A percentile compares a stretch with the other conserved stretches of the same genome.
Evolutionary conservation across 2,113 vertebrate genomes (phyloP).

Genomic region (Dasypus novemcinctus): DNA sequence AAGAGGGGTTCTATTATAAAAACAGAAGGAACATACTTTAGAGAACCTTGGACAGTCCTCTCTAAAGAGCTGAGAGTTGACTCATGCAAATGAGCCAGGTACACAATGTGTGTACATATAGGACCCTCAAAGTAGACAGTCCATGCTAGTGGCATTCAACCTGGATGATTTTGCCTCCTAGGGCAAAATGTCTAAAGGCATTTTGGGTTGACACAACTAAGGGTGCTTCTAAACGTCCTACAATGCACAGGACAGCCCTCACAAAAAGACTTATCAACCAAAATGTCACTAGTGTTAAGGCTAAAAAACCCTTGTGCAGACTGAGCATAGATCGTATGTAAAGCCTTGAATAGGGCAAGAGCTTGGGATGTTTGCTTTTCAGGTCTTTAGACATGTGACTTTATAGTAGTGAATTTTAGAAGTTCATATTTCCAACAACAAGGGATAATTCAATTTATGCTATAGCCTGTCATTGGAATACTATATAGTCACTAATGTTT

Average conservation of each 20-base stretch:
- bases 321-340: not conserved
- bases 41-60: not conserved
- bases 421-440: not conserved
- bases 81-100: not conserved
- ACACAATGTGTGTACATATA: not conserved
- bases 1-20: not conserved
- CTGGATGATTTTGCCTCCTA: not conserved
- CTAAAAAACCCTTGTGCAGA: not conserved
- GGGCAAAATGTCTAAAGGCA: not conserved
- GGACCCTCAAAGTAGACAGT: not conserved
- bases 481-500: not conserved
- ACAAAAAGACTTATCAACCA: not conserved
- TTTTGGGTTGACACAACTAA: not conserved
- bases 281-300: not conserved
- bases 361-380: not conserved
- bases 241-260: not conserved
- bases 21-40: not conserved
- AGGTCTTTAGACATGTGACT: not conserved
- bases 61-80: not conserved
- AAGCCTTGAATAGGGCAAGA: not conserved
- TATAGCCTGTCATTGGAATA: not conserved
- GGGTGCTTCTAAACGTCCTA: not conserved
- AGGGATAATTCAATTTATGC: not conserved
- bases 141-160: not conserved
- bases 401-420: not conserved